phyloP scores from a whole-genome alignment of 2,888 invertebrate species.

The Mesodorylaimus sp. region DNA sequence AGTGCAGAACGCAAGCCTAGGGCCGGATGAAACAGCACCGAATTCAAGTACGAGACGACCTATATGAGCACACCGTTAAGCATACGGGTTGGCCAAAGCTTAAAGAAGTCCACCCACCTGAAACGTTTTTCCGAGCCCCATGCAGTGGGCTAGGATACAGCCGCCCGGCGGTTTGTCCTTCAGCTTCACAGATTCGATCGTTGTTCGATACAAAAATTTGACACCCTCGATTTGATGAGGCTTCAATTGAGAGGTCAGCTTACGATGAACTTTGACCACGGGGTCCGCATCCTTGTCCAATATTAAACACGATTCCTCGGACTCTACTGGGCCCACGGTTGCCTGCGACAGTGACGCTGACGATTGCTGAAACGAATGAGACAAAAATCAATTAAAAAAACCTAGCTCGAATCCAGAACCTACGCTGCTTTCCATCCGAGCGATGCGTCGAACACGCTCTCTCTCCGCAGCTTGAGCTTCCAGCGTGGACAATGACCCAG shows the following conservation, averaged over 20 bases:
- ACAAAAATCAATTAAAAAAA: too few relatives aligned
- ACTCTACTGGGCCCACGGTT: too few relatives aligned
- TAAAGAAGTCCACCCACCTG: too few relatives aligned
- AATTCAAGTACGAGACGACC: slow-evolving; percentile 69
- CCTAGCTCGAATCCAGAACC: too few relatives aligned
- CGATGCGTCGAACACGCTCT: slow-evolving; percentile 65
- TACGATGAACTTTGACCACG: slow-evolving; percentile 55
- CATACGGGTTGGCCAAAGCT: too few relatives aligned
- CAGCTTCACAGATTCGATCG: slow-evolving; percentile 55
- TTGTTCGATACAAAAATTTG: slow-evolving; percentile 84
- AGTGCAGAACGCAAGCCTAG: slow-evolving; percentile 50
- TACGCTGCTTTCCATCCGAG: too few relatives aligned
- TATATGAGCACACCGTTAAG: slow-evolving; percentile 37
- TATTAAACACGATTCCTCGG: too few relatives aligned
- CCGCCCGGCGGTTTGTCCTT: slow-evolving; percentile 49
- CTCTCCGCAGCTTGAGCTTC: slow-evolving; percentile 73
- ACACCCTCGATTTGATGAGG: slow-evolving; percentile 71
- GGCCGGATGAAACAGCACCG: slow-evolving; percentile 43
- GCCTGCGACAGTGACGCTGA: too few relatives aligned
- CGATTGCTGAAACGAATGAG: too few relatives aligned
- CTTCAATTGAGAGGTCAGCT: slow-evolving; percentile 55
- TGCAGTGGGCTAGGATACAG: slow-evolving; percentile 86
- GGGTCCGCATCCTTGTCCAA: slow-evolving; percentile 63
- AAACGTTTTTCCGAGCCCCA: slow-evolving; percentile 84
- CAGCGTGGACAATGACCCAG: too few relatives aligned